These are phyloP conservation scores for Sorex maritimensis DNA, from an alignment of 2,797 vertebrate genomes.

Conservation along the genomic window DNA sequence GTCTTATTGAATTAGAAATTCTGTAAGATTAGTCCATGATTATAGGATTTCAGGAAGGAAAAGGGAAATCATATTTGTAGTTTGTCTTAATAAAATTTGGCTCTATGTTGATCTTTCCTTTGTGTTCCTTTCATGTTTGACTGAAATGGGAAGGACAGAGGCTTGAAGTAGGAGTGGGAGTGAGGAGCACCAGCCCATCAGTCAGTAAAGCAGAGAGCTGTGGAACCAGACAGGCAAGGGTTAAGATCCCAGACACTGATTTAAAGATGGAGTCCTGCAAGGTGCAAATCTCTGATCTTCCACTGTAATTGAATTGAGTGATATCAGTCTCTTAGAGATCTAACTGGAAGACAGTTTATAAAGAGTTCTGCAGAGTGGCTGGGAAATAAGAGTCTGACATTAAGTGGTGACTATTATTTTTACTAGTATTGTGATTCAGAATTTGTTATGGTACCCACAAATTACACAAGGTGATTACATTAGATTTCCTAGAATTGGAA, in stretches of 20 bases:
- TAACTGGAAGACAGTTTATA: not conserved
- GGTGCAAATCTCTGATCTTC: not conserved
- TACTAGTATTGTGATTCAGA: not conserved
- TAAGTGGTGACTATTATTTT: not conserved
- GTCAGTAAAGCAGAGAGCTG: not conserved
- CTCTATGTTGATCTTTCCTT: not conserved
- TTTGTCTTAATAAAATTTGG: constrained; percentile 79
- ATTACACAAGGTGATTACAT: constrained; percentile 18
- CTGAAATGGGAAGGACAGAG: not conserved
- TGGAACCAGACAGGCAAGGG: not conserved
- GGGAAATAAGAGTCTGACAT: not conserved
- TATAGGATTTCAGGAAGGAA: constrained; percentile 46
- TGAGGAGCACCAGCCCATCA: no score
- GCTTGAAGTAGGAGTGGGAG: not conserved
- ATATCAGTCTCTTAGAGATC: not conserved
- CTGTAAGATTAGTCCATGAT: constrained; percentile 20
- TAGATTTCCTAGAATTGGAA: not conserved
- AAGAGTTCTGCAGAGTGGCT: not conserved
- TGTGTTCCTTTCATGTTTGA: constrained; percentile 51
- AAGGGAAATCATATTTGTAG: not conserved
- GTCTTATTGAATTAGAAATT: constrained; percentile 53
- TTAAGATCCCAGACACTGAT: constrained; percentile 21
- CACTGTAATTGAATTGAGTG: not conserved
- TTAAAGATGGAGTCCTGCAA: not conserved
- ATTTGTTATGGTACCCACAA: constrained; percentile 19